phyloP scores from a whole-genome alignment of 92 coral and sea anemone species.

The Parazoanthus swiftii region DNA sequence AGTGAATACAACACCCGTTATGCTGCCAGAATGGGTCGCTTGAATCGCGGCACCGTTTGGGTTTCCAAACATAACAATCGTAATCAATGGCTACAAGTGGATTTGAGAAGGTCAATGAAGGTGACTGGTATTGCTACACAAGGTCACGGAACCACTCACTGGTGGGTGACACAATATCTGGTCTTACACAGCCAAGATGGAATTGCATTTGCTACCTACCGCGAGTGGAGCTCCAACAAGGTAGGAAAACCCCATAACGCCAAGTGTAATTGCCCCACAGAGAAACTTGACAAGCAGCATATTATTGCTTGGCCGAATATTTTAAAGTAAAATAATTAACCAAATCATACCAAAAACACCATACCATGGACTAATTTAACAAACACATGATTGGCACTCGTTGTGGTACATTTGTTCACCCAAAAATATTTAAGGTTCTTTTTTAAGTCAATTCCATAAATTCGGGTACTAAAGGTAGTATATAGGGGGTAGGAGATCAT shows the following conservation, averaged over 20 bases:
- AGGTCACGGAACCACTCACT: conserved; percentile 43
- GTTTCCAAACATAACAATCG: conserved; percentile 36
- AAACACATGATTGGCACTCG: too few species aligned
- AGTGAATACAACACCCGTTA: conserved; percentile 16
- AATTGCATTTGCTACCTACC: conserved; percentile 46
- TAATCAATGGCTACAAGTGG: conserved; percentile 53
- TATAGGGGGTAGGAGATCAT: too few species aligned
- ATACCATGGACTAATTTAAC: too few species aligned
- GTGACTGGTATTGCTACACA: conserved; percentile 62
- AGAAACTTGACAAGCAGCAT: too few species aligned
- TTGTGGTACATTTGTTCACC: too few species aligned
- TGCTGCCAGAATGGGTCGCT: conserved; percentile 26
- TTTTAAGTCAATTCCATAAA: too few species aligned
- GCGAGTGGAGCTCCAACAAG: conserved; percentile 45
- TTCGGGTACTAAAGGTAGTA: too few species aligned
- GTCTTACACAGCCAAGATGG: conserved; percentile 60
- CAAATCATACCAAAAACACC: too few species aligned
- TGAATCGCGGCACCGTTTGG: conserved; percentile 18
- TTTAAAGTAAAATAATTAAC: too few species aligned
- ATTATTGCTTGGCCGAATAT: too few species aligned
- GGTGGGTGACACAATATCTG: conserved; percentile 55
- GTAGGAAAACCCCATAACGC: conserved; percentile 3
- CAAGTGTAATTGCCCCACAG: too few species aligned
- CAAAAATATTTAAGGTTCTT: too few species aligned
- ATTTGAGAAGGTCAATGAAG: conserved; percentile 57